Conservation (phyloP, 1,140 invertebrate species). For the Lanistes nyassanus region DNA sequence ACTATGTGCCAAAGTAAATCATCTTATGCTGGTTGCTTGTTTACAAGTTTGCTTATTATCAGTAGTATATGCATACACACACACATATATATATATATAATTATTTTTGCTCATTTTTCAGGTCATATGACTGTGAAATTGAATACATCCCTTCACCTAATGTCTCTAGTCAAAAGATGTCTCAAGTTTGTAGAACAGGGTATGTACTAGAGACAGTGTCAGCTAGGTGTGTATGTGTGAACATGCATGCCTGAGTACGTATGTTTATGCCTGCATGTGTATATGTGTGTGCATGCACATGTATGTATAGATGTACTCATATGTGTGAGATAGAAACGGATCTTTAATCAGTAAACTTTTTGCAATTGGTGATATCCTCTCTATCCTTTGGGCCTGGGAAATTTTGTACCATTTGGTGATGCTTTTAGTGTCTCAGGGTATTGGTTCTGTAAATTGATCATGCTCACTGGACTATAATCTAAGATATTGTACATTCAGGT, state of each 20-base stretch:
- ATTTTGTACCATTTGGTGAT: neutral
- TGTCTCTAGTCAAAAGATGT: neutral
- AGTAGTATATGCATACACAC: neutral
- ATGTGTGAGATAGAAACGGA: neutral
- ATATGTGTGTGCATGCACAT: neutral
- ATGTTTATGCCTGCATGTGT: neutral
- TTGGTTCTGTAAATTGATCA: neutral
- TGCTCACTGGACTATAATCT: neutral
- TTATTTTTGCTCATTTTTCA: neutral
- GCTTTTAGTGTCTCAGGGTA: neutral
- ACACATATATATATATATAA: neutral
- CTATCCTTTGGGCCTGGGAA: neutral
- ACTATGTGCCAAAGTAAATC: no score
- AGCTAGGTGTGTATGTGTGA: conserved; percentile 6
- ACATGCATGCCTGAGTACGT: neutral
- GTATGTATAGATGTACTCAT: neutral
- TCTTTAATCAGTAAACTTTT: neutral
- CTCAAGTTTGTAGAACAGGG: neutral
- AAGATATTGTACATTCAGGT: neutral
- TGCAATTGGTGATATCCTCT: neutral
- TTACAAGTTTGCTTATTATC: neutral
- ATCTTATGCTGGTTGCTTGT: no score
- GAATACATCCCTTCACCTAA: neutral
- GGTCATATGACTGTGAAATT: neutral
- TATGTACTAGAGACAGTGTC: neutral